These are phyloP conservation scores for Dipodomys stephensi DNA, from an alignment of 2,113 vertebrate species.

Conservation along the genomic window DNA sequence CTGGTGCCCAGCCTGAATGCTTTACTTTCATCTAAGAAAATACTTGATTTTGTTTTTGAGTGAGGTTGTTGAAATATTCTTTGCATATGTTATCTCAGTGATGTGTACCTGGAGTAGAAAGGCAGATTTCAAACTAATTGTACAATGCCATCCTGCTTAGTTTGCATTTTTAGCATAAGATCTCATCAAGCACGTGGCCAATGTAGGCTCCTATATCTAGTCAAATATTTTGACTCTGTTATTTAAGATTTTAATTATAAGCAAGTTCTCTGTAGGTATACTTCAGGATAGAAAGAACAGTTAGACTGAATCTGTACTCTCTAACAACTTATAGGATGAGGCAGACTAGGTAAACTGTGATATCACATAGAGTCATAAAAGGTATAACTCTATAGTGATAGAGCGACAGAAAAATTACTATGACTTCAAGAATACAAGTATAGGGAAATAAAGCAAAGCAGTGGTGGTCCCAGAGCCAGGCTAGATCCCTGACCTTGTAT, in stretches of 20 bases:
- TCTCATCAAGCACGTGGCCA: background rate
- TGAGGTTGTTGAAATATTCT: background rate
- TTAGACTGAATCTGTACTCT: background rate
- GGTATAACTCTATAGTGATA: background rate
- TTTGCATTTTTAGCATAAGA: background rate
- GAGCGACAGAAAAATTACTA: background rate
- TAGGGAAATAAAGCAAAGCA: background rate
- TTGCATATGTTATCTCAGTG: background rate
- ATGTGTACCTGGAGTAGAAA: background rate
- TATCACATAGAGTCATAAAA: background rate
- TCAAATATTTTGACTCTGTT: background rate
- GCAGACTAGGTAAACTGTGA: background rate
- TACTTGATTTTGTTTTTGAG: background rate
- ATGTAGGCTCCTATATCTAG: background rate
- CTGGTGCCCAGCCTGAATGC: too few species aligned
- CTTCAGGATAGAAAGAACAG: background rate
- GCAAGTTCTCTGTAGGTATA: too few species aligned
- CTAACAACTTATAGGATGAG: background rate
- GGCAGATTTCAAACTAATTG: background rate
- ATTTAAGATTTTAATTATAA: background rate
- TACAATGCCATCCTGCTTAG: background rate
- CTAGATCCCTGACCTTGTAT: fast-evolving
- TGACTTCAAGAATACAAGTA: background rate
- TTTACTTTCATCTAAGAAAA: background rate
- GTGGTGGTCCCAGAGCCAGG: background rate